A percentile compares a stretch with the other conserved stretches of the same genome.
Conservation (phyloP, 1,140 invertebrate species). For the Batillaria attramentaria region DNA sequence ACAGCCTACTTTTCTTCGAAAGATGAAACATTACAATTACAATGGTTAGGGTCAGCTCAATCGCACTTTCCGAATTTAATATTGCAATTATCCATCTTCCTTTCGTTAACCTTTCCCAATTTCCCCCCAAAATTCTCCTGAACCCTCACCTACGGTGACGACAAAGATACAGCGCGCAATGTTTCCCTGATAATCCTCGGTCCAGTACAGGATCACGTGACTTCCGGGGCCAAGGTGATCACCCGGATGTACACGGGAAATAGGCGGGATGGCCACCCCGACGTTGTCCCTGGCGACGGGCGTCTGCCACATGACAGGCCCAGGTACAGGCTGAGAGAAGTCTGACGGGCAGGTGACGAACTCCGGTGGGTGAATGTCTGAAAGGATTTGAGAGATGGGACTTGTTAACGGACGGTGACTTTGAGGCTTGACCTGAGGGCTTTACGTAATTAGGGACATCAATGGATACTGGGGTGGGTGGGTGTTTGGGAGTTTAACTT, state of each 20-base stretch:
- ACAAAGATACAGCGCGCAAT: conserved; percentile 23
- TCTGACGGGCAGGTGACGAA: conserved; percentile 20
- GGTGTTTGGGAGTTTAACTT: too few relatives aligned
- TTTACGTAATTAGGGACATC: too few relatives aligned
- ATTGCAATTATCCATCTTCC: background rate
- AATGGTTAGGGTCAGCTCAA: too few relatives aligned
- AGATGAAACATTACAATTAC: too few relatives aligned
- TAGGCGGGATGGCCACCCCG: conserved; percentile 6
- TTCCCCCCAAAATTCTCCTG: too few relatives aligned
- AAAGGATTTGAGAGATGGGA: too few relatives aligned
- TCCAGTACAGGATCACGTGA: conserved; percentile 16
- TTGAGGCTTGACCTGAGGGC: too few relatives aligned
- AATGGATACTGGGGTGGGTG: too few relatives aligned
- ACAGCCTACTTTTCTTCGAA: too few relatives aligned
- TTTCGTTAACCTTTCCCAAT: background rate
- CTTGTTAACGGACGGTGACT: too few relatives aligned
- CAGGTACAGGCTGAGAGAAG: background rate
- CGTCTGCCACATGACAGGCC: conserved; percentile 5
- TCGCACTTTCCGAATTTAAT: background rate
- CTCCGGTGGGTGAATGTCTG: conserved; percentile 5
- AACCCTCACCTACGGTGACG: conserved; percentile 6
- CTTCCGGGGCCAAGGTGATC: background rate
- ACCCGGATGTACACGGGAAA: conserved; percentile 6
- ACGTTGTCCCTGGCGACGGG: conserved; percentile 30
- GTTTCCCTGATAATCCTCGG: conserved; percentile 29